Evolutionary conservation across 2,797 vertebrate species (phyloP).

Genomic region (Macropus fuliginosus): DNA sequence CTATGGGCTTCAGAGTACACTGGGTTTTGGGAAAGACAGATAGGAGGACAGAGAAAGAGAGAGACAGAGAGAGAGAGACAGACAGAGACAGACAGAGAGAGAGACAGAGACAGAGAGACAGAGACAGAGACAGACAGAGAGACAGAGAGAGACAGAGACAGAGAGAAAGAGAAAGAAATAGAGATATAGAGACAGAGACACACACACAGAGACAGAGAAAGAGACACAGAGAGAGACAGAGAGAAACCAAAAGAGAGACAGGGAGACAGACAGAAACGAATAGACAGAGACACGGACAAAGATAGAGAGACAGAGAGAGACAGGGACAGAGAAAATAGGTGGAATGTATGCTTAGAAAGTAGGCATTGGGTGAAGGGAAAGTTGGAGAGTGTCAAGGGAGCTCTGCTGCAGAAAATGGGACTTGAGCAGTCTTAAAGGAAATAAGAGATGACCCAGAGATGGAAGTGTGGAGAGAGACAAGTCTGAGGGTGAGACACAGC

Average conservation of each 20-base stretch:
- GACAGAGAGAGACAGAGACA: too few relatives aligned
- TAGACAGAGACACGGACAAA: too few relatives aligned
- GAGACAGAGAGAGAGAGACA: neutral
- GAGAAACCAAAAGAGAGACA: neutral
- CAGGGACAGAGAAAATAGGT: neutral
- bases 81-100: neutral
- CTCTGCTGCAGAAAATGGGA: neutral
- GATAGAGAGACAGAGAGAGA: too few relatives aligned
- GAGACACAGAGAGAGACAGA: neutral
- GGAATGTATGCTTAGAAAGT: neutral
- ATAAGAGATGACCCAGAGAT: neutral
- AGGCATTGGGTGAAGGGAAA: neutral
- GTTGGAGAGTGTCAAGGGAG: neutral
- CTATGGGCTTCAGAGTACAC: too few relatives aligned
- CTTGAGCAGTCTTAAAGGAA: neutral
- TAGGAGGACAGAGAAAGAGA: neutral
- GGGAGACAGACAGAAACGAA: too few relatives aligned
- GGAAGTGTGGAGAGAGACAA: neutral
- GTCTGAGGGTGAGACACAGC: neutral
- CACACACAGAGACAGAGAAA: neutral
- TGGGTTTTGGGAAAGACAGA: neutral
- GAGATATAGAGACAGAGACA: neutral
- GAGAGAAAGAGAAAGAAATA: neutral
- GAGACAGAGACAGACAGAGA: too few relatives aligned
- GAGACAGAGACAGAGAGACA: too few relatives aligned